A percentile compares a stretch with the other conserved stretches of the same genome.
Evolutionary conservation across 2,888 invertebrate genomes (phyloP).

Genomic region (Cynaeus angustus): DNA sequence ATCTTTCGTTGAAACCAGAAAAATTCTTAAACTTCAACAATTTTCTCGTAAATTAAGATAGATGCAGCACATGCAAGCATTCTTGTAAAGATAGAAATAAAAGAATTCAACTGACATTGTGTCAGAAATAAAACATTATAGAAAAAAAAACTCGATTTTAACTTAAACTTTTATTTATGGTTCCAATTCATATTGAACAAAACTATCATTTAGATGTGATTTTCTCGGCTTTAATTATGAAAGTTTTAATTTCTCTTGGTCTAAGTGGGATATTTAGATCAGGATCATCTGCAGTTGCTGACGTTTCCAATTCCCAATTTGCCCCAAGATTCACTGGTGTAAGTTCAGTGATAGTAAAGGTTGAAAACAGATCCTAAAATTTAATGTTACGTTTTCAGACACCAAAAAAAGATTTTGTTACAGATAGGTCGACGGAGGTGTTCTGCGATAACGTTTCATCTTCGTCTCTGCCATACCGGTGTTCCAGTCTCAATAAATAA

Average conservation of each 20-base stretch:
- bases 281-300: conserved; percentile 38
- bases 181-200: too few relatives aligned
- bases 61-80: too few relatives aligned
- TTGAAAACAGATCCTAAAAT: conserved; percentile 14
- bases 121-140: too few relatives aligned
- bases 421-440: conserved; percentile 75
- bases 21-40: too few relatives aligned
- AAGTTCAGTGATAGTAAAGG: conserved; percentile 65
- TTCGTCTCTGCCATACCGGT: conserved; percentile 81
- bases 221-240: conserved; percentile 69
- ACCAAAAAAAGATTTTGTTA: conserved; percentile 55
- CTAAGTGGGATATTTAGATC: conserved; percentile 73
- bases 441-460: conserved; percentile 74
- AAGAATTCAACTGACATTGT: too few relatives aligned
- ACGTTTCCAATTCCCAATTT: conserved; percentile 55
- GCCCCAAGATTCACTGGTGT: conserved; percentile 70
- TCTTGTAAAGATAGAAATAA: too few relatives aligned
- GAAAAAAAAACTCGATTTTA: too few relatives aligned
- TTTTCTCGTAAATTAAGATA: too few relatives aligned
- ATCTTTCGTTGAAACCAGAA: too few relatives aligned
- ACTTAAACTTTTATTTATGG: too few relatives aligned
- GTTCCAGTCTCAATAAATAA: conserved; percentile 84
- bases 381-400: background rate
- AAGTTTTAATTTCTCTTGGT: conserved; percentile 85
- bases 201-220: too few relatives aligned